phyloP scores from a whole-genome alignment of 2,888 invertebrate genomes.

The Polydrusus tereticollis region DNA sequence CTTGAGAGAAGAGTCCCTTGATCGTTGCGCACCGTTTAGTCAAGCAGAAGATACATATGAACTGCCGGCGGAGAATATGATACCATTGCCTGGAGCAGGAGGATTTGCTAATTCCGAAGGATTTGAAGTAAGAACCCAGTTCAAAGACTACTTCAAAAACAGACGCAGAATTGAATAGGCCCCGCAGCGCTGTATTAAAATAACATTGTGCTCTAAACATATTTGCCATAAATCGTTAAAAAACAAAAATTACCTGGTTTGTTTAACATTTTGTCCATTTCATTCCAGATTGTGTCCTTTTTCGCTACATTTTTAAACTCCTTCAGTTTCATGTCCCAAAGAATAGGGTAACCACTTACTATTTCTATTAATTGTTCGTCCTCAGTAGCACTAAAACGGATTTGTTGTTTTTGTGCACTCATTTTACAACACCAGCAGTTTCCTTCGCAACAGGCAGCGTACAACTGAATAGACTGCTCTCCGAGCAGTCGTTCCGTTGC shows the following conservation, averaged over 20 bases:
- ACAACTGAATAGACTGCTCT: background rate
- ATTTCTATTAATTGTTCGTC: conserved; percentile 1
- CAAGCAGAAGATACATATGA: background rate
- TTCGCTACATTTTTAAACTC: background rate
- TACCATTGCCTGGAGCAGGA: background rate
- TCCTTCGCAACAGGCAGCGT: background rate
- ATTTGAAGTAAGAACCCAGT: background rate
- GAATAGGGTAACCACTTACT: background rate
- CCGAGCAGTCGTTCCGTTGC: no score
- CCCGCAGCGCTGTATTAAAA: background rate
- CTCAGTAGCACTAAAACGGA: background rate
- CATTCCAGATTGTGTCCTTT: background rate
- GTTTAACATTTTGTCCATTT: background rate
- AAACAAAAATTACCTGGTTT: background rate
- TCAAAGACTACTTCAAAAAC: background rate
- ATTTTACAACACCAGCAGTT: background rate
- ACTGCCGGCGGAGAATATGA: background rate
- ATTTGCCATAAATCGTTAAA: background rate
- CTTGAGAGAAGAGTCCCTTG: conserved; percentile 2
- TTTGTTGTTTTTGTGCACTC: background rate
- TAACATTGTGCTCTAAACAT: background rate
- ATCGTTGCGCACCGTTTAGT: background rate
- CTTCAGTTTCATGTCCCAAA: no score
- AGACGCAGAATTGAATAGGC: background rate
- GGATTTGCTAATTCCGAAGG: conserved; percentile 5